Evolutionary conservation across 2,888 invertebrate species (phyloP).

Genomic region (Pemphredon lugubris): DNA sequence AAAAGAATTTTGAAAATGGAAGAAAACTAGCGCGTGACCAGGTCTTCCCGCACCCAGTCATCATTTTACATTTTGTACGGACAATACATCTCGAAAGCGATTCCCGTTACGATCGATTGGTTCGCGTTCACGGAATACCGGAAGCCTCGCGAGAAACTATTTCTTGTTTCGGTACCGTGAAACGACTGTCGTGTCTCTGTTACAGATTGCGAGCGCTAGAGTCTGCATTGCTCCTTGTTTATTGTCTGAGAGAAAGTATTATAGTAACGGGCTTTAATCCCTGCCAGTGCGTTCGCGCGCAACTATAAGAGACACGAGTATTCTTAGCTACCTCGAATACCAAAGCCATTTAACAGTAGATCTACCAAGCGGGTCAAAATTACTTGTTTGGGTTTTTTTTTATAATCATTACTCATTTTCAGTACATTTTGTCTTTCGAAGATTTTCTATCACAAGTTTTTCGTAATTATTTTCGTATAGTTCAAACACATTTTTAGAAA

Average conservation of each 20-base stretch:
- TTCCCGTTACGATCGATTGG: constrained; percentile 27
- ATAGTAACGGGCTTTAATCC: neutral
- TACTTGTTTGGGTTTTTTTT: no score
- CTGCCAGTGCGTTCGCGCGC: no score
- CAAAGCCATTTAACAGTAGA: no score
- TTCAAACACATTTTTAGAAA: no score
- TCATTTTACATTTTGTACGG: neutral
- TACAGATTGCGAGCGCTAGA: neutral
- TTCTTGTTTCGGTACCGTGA: constrained; percentile 9
- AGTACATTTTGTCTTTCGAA: no score
- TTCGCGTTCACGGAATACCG: constrained; percentile 42
- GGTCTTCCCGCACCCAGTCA: neutral
- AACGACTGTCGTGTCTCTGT: constrained; percentile 8
- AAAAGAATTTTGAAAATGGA: neutral
- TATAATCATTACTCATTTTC: no score
- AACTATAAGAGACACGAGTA: no score
- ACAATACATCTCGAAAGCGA: constrained; percentile 38
- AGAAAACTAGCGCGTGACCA: neutral
- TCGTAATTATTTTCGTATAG: no score
- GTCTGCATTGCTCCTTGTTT: constrained; percentile 6
- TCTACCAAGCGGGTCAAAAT: no score
- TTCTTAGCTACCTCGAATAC: no score
- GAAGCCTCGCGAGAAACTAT: constrained; percentile 48
- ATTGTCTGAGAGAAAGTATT: constrained; percentile 36
- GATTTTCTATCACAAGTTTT: no score